These are phyloP conservation scores for Athalia rosae DNA, from an alignment of 2,888 invertebrate species.

Conservation along the genomic window DNA sequence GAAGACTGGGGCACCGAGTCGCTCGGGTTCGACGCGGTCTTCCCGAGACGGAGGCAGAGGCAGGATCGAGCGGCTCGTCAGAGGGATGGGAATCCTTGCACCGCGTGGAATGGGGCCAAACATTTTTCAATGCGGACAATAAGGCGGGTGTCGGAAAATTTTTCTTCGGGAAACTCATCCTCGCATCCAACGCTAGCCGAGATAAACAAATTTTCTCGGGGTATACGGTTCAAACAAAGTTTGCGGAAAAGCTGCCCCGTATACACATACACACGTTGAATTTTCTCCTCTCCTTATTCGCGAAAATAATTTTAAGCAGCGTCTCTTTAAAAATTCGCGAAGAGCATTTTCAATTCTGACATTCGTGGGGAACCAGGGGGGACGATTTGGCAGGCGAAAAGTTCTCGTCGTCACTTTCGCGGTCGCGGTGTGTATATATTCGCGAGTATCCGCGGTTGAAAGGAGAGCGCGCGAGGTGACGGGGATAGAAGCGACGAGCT, in stretches of 20 bases:
- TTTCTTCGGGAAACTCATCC: no score
- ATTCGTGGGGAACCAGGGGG: constrained; percentile 1
- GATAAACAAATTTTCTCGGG: no score
- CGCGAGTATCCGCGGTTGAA: constrained; percentile 27
- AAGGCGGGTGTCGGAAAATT: no score
- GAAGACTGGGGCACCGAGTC: constrained; percentile 68
- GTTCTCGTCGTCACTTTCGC: constrained; percentile 14
- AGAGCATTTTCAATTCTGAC: not conserved
- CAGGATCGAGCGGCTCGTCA: constrained; percentile 16
- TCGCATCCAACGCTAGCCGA: no score
- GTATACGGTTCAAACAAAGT: no score
- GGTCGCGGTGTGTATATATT: constrained; percentile 1
- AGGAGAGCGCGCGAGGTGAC: constrained; percentile 15
- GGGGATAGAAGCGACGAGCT: constrained; percentile 45
- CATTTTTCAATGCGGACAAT: constrained; percentile 8
- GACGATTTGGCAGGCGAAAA: constrained; percentile 34
- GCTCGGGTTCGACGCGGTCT: constrained; percentile 47
- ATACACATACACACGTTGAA: no score
- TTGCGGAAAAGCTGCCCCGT: no score
- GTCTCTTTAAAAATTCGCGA: not conserved
- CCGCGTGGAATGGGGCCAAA: not conserved
- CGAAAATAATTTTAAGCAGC: no score
- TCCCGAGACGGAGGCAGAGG: constrained; percentile 42
- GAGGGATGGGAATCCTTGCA: constrained; percentile 45
- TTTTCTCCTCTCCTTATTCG: no score